These are phyloP conservation scores for Corydoras maculifer DNA, from an alignment of 2,113 vertebrate genomes.

Conservation along the genomic window DNA sequence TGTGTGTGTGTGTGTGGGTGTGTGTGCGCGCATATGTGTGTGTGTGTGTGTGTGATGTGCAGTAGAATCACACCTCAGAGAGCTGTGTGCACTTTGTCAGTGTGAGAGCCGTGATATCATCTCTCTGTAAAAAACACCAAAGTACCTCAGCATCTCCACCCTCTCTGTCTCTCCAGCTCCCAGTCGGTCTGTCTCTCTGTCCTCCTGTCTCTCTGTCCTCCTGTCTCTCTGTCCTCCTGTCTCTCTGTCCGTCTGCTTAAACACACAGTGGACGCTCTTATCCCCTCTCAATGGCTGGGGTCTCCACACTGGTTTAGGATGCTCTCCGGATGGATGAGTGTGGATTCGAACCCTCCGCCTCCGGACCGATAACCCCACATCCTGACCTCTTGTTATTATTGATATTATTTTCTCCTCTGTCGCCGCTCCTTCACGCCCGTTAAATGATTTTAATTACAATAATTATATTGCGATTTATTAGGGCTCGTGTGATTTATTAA, in stretches of 20 bases:
- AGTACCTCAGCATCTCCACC: too few relatives aligned
- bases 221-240: not conserved
- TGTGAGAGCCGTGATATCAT: slow-evolving; percentile 12
- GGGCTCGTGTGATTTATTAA: not conserved
- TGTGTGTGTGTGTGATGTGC: slow-evolving; percentile 2
- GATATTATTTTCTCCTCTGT: not conserved
- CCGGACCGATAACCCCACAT: too few relatives aligned
- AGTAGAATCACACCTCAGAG: slow-evolving; percentile 4
- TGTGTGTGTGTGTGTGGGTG: not conserved
- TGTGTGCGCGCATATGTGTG: not conserved
- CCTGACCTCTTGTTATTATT: too few relatives aligned
- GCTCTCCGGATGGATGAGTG: too few relatives aligned
- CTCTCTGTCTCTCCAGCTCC: too few relatives aligned
- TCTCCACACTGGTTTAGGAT: too few relatives aligned
- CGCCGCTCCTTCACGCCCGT: not conserved
- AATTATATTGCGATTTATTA: not conserved
- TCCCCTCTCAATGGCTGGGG: not conserved
- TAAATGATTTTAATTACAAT: not conserved
- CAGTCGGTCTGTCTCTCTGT: not conserved
- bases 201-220: not conserved
- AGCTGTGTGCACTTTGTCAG: slow-evolving; percentile 9
- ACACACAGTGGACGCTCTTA: too few relatives aligned
- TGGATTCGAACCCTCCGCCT: too few relatives aligned
- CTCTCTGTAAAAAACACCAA: not conserved
- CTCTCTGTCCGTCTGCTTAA: not conserved